Percentiles rank a stretch among this genome's conserved stretches.
Conservation (phyloP, 2,888 invertebrate species). For the Epistrophe eligans region DNA sequence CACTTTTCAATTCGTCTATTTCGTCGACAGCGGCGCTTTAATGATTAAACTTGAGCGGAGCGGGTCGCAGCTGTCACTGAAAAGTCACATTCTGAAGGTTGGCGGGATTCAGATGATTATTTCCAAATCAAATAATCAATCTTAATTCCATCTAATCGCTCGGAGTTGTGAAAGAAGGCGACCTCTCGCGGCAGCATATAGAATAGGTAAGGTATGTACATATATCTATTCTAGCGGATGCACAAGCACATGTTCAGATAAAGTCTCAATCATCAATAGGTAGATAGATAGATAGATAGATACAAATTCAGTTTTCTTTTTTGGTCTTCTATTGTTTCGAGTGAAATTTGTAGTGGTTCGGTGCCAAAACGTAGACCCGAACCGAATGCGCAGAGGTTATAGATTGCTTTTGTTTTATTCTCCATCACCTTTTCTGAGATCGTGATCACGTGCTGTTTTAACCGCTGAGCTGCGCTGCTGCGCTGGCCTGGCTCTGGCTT, state of each 20-base stretch:
- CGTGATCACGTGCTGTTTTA: slow-evolving; percentile 69
- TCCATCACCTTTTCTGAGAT: slow-evolving; percentile 41
- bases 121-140: slow-evolving; percentile 83
- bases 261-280: slow-evolving; percentile 36
- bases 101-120: slow-evolving; percentile 73
- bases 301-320: slow-evolving; percentile 35
- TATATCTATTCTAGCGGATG: slow-evolving; percentile 65
- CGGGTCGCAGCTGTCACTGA: slow-evolving; percentile 45
- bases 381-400: slow-evolving; percentile 25
- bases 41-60: slow-evolving; percentile 46
- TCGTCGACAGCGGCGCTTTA: slow-evolving; percentile 26
- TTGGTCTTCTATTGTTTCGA: slow-evolving; percentile 63
- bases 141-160: slow-evolving; percentile 79
- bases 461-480: neutral
- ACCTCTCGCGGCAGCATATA: slow-evolving; percentile 46
- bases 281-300: slow-evolving; percentile 30
- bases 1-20: slow-evolving; percentile 42
- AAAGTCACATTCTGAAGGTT: slow-evolving; percentile 61
- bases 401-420: slow-evolving; percentile 40
- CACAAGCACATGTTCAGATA: slow-evolving; percentile 49
- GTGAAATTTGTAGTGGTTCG: slow-evolving; percentile 70
- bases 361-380: slow-evolving; percentile 58
- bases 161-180: slow-evolving; percentile 56
- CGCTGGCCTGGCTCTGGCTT: neutral
- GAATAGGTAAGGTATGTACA: slow-evolving; percentile 1